Conservation (phyloP, 1,140 invertebrate genomes). For the Aphidius ervi region DNA sequence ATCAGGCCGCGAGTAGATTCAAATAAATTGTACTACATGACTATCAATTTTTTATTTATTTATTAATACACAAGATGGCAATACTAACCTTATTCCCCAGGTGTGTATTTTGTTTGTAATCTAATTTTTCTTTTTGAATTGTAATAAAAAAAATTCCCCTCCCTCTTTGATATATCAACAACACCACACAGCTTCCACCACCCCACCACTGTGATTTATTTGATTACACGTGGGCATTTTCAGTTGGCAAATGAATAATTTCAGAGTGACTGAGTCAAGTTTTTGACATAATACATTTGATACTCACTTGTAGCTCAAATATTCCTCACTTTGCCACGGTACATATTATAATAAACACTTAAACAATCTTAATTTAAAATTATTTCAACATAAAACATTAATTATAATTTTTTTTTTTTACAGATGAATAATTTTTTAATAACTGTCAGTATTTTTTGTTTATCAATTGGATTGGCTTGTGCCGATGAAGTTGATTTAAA, state of each 20-base stretch:
- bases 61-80: no score
- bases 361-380: neutral
- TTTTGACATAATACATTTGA: neutral
- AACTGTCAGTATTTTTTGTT: constrained; percentile 11
- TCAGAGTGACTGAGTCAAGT: neutral
- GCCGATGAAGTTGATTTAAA: constrained; percentile 31
- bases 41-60: no score
- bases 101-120: no score
- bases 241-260: constrained; percentile 8
- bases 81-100: no score
- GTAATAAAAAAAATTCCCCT: no score
- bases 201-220: neutral
- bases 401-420: neutral
- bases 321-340: no score
- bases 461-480: neutral
- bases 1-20: no score
- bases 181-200: no score
- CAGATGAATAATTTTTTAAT: constrained; percentile 7
- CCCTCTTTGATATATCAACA: no score
- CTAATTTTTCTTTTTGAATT: no score
- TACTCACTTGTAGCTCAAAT: neutral
- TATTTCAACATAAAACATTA: neutral
- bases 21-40: no score
- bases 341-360: no score
- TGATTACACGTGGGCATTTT: constrained; percentile 20